phyloP scores from a whole-genome alignment of 2,797 vertebrate species.

The Manis crassicaudata region DNA sequence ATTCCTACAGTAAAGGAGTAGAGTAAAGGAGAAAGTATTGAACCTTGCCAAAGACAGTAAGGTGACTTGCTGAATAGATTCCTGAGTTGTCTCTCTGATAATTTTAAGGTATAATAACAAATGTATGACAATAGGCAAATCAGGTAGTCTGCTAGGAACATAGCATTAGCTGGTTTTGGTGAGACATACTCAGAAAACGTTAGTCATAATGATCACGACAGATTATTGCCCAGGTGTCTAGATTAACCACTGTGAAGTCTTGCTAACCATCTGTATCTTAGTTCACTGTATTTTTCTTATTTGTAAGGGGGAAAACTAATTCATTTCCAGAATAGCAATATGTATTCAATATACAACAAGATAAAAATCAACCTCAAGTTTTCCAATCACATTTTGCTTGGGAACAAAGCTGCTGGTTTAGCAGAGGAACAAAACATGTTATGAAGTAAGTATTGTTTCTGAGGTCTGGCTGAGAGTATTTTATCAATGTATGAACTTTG shows the following conservation, averaged over 20 bases:
- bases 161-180: too few species aligned
- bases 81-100: neutral
- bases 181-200: neutral
- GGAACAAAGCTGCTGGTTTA: neutral
- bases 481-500: neutral
- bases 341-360: neutral
- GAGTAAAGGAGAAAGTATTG: neutral
- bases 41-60: slow-evolving; percentile 18
- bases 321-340: neutral
- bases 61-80: neutral
- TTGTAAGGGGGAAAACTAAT: neutral
- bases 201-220: neutral
- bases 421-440: neutral
- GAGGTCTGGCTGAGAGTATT: neutral
- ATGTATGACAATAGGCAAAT: neutral
- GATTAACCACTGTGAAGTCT: neutral
- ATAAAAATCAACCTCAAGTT: slow-evolving; percentile 46
- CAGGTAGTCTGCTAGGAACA: neutral
- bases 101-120: slow-evolving; percentile 1
- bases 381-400: slow-evolving; percentile 23
- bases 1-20: neutral
- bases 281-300: neutral
- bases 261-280: neutral
- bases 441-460: neutral
- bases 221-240: neutral